These are phyloP conservation scores for Naso thynnoides DNA, from an alignment of 2,797 vertebrate genomes.

Conservation along the genomic window DNA sequence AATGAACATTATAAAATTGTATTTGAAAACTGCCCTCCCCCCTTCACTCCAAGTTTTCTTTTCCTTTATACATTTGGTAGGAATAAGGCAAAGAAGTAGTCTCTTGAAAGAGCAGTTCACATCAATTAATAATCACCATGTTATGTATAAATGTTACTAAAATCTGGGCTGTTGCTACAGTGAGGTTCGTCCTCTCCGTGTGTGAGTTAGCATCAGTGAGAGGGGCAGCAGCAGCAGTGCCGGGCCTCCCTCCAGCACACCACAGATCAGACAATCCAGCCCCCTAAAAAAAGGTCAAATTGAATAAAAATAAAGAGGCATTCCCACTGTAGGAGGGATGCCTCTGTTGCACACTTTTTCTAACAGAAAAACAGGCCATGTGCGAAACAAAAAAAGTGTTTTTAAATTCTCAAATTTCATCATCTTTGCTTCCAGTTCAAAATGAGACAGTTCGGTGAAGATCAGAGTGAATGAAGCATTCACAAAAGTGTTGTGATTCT, in stretches of 20 bases:
- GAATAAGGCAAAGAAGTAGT: slow-evolving; percentile 85
- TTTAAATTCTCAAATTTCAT: slow-evolving; percentile 7
- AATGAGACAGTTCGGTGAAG: slow-evolving; percentile 17
- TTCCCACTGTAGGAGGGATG: slow-evolving; percentile 31
- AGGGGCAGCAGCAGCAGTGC: slow-evolving; percentile 30
- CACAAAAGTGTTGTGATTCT: slow-evolving; percentile 7
- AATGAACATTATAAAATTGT: slow-evolving; percentile 87
- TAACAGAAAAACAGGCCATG: slow-evolving; percentile 41
- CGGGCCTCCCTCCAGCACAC: slow-evolving; percentile 39
- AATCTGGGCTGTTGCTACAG: slow-evolving; percentile 80
- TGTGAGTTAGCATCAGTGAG: slow-evolving; percentile 33
- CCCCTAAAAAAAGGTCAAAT: background rate
- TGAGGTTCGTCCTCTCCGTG: slow-evolving; percentile 66
- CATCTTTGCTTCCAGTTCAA: slow-evolving; percentile 61
- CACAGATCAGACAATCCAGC: slow-evolving; percentile 44
- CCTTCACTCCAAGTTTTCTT: slow-evolving; percentile 42
- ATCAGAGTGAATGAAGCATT: slow-evolving; percentile 10
- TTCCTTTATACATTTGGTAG: slow-evolving; percentile 84
- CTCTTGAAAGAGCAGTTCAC: slow-evolving; percentile 77
- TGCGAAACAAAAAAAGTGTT: slow-evolving; percentile 44
- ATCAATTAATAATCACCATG: slow-evolving; percentile 79
- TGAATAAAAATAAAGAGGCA: slow-evolving; percentile 10
- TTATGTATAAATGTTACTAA: slow-evolving; percentile 84
- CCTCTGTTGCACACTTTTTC: slow-evolving; percentile 1
- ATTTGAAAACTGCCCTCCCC: slow-evolving; percentile 73